phyloP scores from a whole-genome alignment of 2,797 vertebrate genomes.

The Borostomias antarcticus region DNA sequence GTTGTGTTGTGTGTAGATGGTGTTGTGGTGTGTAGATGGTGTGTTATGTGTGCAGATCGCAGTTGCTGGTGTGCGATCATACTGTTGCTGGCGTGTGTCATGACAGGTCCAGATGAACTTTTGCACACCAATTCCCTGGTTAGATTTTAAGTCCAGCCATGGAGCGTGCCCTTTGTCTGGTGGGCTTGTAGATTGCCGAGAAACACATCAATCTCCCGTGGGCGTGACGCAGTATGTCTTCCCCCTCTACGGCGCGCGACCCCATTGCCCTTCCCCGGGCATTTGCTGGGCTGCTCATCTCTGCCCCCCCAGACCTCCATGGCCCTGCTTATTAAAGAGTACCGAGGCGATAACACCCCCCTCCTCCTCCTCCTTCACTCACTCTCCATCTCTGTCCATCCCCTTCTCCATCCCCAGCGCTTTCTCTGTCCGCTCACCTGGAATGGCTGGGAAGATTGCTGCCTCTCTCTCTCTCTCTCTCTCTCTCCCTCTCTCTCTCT shows the following conservation, averaged over 20 bases:
- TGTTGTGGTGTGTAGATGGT: too few relatives aligned
- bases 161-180: constrained; percentile 70
- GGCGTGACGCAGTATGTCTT: constrained; percentile 56
- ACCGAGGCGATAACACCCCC: constrained; percentile 49
- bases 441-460: constrained; percentile 50
- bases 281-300: constrained; percentile 73
- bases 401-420: background rate
- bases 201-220: constrained; percentile 77
- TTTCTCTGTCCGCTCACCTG: constrained; percentile 31
- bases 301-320: constrained; percentile 65
- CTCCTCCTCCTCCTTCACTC: constrained; percentile 7
- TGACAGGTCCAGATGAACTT: constrained; percentile 72
- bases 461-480: constrained; percentile 35
- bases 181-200: constrained; percentile 71
- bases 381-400: too few relatives aligned
- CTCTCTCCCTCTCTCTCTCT: background rate
- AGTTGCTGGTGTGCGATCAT: too few relatives aligned
- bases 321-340: constrained; percentile 76
- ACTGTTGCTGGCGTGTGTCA: constrained; percentile 62
- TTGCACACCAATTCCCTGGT: constrained; percentile 70
- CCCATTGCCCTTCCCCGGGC: constrained; percentile 72
- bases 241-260: constrained; percentile 57
- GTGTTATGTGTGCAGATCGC: constrained; percentile 38
- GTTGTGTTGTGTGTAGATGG: too few relatives aligned
- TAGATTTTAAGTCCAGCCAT: constrained; percentile 71